These are phyloP conservation scores for Danio tinwini DNA, from an alignment of 2,797 vertebrate species.

Conservation along the genomic window DNA sequence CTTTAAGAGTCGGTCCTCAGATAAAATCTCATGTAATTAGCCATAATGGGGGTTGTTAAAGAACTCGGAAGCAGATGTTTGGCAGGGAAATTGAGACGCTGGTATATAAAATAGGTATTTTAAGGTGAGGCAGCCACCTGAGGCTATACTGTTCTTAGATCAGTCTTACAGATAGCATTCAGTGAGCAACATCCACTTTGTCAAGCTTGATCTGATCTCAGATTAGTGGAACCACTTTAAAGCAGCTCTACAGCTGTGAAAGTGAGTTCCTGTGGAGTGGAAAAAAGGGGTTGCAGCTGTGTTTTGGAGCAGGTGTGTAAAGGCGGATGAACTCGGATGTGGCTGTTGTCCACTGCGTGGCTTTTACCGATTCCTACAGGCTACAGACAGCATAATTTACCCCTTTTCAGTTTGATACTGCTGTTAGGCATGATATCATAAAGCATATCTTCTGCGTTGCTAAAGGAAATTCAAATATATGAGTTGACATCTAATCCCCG, in stretches of 20 bases:
- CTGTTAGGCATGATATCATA: slow-evolving; percentile 43
- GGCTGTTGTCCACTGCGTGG: slow-evolving; percentile 57
- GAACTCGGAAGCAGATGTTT: slow-evolving; percentile 50
- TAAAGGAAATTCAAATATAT: neutral
- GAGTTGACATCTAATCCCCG: slow-evolving; percentile 31
- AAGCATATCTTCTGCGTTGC: slow-evolving; percentile 1
- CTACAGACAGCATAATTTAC: slow-evolving; percentile 52
- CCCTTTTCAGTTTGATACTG: slow-evolving; percentile 29
- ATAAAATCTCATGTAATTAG: slow-evolving; percentile 52
- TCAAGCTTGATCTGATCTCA: slow-evolving; percentile 17
- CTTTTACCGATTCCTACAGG: slow-evolving; percentile 53
- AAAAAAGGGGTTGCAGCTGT: slow-evolving; percentile 47
- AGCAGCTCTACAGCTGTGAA: slow-evolving; percentile 40
- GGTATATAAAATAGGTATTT: slow-evolving; percentile 31
- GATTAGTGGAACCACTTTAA: slow-evolving; percentile 31
- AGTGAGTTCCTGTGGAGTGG: slow-evolving; percentile 42
- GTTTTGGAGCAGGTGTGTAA: slow-evolving; percentile 60
- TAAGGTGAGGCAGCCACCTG: slow-evolving; percentile 38
- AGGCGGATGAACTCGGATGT: slow-evolving; percentile 54
- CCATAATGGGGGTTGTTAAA: slow-evolving; percentile 41
- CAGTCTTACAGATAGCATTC: slow-evolving; percentile 26
- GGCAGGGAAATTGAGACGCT: slow-evolving; percentile 45
- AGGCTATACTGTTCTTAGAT: slow-evolving; percentile 48
- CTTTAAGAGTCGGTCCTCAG: slow-evolving; percentile 48
- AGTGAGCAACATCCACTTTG: slow-evolving; percentile 24